Percentiles rank a stretch among this genome's conserved stretches.
Conservation (phyloP, 2,797 vertebrate genomes). For the Channa striata region DNA sequence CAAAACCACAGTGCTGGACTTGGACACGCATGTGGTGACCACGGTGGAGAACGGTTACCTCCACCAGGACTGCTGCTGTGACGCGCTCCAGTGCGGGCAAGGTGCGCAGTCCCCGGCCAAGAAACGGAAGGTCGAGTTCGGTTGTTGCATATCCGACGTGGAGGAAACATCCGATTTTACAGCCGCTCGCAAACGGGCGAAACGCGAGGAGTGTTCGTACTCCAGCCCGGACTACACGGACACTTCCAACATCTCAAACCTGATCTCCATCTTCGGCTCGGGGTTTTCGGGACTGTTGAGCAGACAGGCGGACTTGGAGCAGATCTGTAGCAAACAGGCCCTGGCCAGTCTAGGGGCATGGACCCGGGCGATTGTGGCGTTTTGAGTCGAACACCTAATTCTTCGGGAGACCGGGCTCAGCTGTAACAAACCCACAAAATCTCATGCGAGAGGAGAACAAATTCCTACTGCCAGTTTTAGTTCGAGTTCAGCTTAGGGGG, state of each 20-base stretch:
- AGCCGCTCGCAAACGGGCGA: conserved; percentile 88
- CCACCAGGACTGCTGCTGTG: conserved; percentile 93
- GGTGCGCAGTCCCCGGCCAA: conserved; percentile 82
- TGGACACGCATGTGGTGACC: conserved; percentile 99
- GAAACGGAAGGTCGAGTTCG: conserved; percentile 86
- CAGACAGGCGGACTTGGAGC: conserved; percentile 92
- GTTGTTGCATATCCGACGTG: conserved; percentile 79
- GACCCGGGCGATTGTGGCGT: conserved; percentile 96
- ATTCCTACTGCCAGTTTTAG: not conserved
- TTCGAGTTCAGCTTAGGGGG: conserved; percentile 1
- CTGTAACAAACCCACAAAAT: conserved; percentile 13
- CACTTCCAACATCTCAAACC: conserved; percentile 95
- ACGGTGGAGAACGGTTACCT: conserved; percentile 96
- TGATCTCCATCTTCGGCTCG: conserved; percentile 97
- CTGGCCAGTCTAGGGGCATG: conserved; percentile 95
- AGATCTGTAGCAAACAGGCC: conserved; percentile 95
- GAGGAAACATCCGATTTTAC: conserved; percentile 87
- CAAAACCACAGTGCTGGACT: conserved; percentile 95
- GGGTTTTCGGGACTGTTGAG: conserved; percentile 94
- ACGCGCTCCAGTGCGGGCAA: conserved; percentile 84
- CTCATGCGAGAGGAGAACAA: not conserved
- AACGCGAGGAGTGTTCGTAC: conserved; percentile 89
- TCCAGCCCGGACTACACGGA: conserved; percentile 85
- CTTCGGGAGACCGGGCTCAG: conserved; percentile 38
- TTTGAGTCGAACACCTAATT: conserved; percentile 81